phyloP scores from a whole-genome alignment of 2,888 invertebrate species.

The Conistra vaccinii region DNA sequence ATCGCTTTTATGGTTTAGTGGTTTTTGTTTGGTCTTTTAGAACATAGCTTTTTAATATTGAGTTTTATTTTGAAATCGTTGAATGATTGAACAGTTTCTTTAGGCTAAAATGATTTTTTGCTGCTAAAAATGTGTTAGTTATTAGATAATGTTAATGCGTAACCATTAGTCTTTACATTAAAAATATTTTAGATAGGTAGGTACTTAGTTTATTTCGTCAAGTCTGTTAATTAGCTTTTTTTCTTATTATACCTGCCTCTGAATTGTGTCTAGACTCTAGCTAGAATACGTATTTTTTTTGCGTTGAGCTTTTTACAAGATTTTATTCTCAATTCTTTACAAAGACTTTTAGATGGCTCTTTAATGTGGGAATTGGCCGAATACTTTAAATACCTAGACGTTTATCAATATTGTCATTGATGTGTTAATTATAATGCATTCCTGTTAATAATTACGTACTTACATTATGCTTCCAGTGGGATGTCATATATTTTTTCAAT shows the following conservation, averaged over 20 bases:
- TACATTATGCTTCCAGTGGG: too few relatives aligned
- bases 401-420: not conserved
- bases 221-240: not conserved
- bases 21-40: not conserved
- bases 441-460: not conserved
- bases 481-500: too few relatives aligned
- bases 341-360: not conserved
- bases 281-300: not conserved
- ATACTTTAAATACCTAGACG: not conserved
- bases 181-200: not conserved
- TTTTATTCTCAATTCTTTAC: not conserved
- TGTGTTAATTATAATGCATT: not conserved
- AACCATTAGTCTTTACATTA: slow-evolving; percentile 1
- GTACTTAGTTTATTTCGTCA: too few relatives aligned
- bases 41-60: not conserved
- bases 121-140: too few relatives aligned
- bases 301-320: not conserved
- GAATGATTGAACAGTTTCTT: not conserved
- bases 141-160: not conserved
- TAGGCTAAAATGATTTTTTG: not conserved
- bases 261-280: not conserved
- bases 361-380: too few relatives aligned
- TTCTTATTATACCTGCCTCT: not conserved
- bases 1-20: slow-evolving; percentile 8
- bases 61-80: not conserved